phyloP scores from a whole-genome alignment of 53 echinoderm and acorn worm species.

The Pentamera pediparva region DNA sequence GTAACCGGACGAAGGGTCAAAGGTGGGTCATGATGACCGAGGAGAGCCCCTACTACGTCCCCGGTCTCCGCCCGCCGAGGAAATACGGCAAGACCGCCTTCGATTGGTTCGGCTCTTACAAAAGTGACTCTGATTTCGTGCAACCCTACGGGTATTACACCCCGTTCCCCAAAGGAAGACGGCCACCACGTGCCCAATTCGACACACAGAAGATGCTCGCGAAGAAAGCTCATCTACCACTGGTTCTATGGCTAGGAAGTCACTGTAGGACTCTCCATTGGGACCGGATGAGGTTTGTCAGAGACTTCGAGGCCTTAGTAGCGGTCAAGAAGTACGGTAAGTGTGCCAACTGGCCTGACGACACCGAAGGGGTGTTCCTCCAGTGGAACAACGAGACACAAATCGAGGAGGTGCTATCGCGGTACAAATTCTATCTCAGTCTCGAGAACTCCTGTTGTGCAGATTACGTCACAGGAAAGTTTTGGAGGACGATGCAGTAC shows the following conservation, averaged over 20 bases:
- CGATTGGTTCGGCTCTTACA: conserved; percentile 21
- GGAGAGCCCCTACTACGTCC: neutral
- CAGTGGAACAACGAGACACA: neutral
- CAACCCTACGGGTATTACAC: conserved; percentile 14
- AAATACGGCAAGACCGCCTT: neutral
- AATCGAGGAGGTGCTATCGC: neutral
- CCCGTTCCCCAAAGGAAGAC: neutral
- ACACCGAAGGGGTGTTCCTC: neutral
- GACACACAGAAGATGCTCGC: neutral
- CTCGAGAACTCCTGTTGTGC: conserved; percentile 17
- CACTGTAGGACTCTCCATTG: conserved; percentile 7
- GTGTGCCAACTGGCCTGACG: neutral
- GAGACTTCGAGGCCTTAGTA: neutral
- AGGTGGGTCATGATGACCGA: conserved; percentile 21
- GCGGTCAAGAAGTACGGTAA: neutral
- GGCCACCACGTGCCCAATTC: neutral
- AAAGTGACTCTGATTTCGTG: neutral
- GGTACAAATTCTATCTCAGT: conserved; percentile 14
- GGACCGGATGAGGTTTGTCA: neutral
- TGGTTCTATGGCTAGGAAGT: conserved; percentile 4
- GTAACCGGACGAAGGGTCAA: conserved; percentile 13
- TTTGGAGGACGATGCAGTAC: conserved; percentile 6
- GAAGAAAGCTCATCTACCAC: neutral
- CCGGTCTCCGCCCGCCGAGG: neutral
- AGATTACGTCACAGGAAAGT: conserved; percentile 17